These are phyloP conservation scores for Lontra canadensis DNA, from an alignment of 2,113 vertebrate genomes.

Conservation along the genomic window DNA sequence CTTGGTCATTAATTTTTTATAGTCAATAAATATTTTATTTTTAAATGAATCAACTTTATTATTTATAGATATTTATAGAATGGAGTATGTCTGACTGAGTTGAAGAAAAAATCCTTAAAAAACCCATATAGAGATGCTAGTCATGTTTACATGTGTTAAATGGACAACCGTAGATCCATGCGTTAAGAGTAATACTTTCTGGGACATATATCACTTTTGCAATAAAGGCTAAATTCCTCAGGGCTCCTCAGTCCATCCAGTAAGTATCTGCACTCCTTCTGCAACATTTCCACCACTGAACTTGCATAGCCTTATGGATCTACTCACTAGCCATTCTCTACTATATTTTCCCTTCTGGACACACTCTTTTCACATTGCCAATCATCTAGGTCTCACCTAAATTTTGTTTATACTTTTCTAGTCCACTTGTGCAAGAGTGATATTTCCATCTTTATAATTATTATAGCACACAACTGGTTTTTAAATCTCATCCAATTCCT, in stretches of 20 bases:
- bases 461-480: background rate
- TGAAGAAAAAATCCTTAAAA: background rate
- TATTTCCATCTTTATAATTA: background rate
- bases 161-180: background rate
- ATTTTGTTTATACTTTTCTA: background rate
- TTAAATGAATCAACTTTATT: background rate
- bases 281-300: background rate
- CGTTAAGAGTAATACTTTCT: background rate
- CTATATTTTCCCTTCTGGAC: background rate
- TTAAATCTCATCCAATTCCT: background rate
- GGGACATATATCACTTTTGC: background rate
- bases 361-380: background rate
- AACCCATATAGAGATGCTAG: background rate
- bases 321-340: background rate
- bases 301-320: background rate
- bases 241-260: background rate
- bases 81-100: background rate
- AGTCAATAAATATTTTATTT: conserved; percentile 11
- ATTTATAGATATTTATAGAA: background rate
- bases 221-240: background rate
- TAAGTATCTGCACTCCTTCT: background rate
- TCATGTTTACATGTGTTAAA: background rate
- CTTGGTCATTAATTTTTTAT: conserved; percentile 8
- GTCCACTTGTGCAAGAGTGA: background rate
- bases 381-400: background rate